Base-by-base conservation (phyloP, 2,888 invertebrate genomes). In the Coremacera marginata region DNA sequence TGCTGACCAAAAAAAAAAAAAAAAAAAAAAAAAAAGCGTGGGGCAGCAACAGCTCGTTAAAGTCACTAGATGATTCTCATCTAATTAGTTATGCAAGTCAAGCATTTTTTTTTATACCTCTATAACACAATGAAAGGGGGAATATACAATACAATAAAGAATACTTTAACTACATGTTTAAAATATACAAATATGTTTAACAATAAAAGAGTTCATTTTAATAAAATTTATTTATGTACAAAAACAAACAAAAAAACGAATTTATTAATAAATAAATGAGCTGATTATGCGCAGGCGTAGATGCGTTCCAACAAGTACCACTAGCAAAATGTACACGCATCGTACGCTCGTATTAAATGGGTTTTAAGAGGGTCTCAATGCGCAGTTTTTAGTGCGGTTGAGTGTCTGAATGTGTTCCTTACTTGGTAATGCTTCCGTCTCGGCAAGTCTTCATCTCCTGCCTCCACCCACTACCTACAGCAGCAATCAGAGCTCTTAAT, bases 81-180 rank as follows among this genome's bases (percentile, higher is more conserved):
- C 63, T 73, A 49, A 73, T 73, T 73, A 73, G 49, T 51, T 63
- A 73, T 73, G 63, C 73, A 51, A 73, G 73, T 63, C 73, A 63
- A 63, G 63, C 16, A 70, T 55, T 57, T 52, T 27, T 70, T 67
- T 49, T 67, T 25, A 27, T 31, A 70, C 34, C n/a, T 19, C 60
- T 14, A 60, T 14, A n/a, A 60, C 8, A 67, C 9, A 67, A 22
- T 22, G 19, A 22, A 22, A 60, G 27, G 22, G 27, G 60, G 16
- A 60, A 27, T 60, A 9, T 27, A n/a, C 22, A 60, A 9, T 27
- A n/a, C 22, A 60, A 57, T 37, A 71, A 60, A 44, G 8, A 60
- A 60, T 37, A 57, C 3, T 9, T 16, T 49, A 16, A 37, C 25
- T 31, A 27, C 70, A 14, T 70, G 70, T 7, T 52, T 52, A 70